Evolutionary conservation across 2,888 invertebrate species (phyloP).

Genomic region (Tupiocoris notatus): DNA sequence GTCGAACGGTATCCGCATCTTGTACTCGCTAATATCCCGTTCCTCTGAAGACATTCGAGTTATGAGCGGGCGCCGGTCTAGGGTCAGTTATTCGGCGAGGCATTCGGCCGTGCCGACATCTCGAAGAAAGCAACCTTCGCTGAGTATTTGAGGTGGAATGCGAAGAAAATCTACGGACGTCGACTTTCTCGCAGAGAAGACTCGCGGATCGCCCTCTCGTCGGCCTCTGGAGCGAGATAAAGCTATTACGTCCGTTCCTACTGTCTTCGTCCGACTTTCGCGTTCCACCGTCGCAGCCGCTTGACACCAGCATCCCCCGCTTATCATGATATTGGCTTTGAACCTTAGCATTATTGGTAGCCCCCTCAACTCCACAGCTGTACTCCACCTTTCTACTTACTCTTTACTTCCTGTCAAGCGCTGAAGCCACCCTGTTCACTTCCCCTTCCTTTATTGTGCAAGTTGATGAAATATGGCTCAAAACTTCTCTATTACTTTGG

Average conservation of each 20-base stretch:
- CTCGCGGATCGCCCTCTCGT: background rate
- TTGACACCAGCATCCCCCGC: slow-evolving; percentile 15
- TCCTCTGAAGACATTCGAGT: background rate
- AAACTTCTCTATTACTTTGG: slow-evolving; percentile 39
- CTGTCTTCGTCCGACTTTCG: background rate
- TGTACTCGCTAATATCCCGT: background rate
- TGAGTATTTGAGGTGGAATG: slow-evolving; percentile 24
- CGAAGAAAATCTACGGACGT: slow-evolving; percentile 15
- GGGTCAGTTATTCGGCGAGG: background rate
- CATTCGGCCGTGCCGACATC: background rate
- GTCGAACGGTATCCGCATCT: background rate
- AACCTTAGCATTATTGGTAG: slow-evolving; percentile 37
- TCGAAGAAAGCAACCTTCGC: background rate
- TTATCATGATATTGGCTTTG: slow-evolving; percentile 39
- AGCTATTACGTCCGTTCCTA: background rate
- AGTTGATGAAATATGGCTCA: slow-evolving; percentile 40
- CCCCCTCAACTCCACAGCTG: background rate
- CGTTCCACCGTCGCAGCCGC: background rate
- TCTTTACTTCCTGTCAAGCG: background rate
- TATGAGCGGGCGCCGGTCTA: background rate
- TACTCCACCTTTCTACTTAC: background rate
- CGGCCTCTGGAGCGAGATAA: background rate
- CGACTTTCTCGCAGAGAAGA: background rate
- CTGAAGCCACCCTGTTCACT: background rate
- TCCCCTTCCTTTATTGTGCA: slow-evolving; percentile 35